Base-by-base conservation (phyloP, 2,113 vertebrate species). In the Apodemus sylvaticus region DNA sequence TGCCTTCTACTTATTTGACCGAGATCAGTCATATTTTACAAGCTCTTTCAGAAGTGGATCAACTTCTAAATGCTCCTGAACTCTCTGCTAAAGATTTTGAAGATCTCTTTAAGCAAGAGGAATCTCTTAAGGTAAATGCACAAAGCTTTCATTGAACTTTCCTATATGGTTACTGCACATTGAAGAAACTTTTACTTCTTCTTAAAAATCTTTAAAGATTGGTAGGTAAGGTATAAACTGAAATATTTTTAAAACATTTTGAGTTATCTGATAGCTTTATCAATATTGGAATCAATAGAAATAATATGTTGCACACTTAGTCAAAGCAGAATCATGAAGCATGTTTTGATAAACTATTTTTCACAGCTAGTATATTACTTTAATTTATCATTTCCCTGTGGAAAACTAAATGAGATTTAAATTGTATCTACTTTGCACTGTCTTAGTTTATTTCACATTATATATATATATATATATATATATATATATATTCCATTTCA, bases 91-190 rank as follows among this genome's bases (percentile, higher is more conserved):
- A 99, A 77, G 98, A 99, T 48, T 99, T 96, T 98, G 99, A 99
- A 96, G 99, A 99, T 97, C 98, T 99, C 96, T 98, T 98, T 93
- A 99, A 99, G 97, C 99, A 99, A 96, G 99, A 99, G 89, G 98
- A 98, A 58, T 99, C 99, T 98, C 98, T 99, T 93, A 99, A 99
- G 99, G 99, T 99, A 99, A 99, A 98, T 93, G 1, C 31, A 73
- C 93, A 94, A 13, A 3, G 24, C 82, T 96, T 97, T 79, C 51
- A 86, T 94, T 94, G 82, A 19, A 81, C 73, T 92, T 90, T 66
- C 58, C 24, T 93, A 79, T 42, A 66, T 76, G 34, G 31, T 85
- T 31, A n/a, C 16, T 34, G 31, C 22, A 87, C 4, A 62, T 3
- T 79, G 19, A 96, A 88, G 45, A 42, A 14, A 39, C 91, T 92